Percentiles rank a stretch among this genome's conserved stretches.
phyloP scores from a whole-genome alignment of 2,888 invertebrate genomes.

The Ischnus inquisitorius region DNA sequence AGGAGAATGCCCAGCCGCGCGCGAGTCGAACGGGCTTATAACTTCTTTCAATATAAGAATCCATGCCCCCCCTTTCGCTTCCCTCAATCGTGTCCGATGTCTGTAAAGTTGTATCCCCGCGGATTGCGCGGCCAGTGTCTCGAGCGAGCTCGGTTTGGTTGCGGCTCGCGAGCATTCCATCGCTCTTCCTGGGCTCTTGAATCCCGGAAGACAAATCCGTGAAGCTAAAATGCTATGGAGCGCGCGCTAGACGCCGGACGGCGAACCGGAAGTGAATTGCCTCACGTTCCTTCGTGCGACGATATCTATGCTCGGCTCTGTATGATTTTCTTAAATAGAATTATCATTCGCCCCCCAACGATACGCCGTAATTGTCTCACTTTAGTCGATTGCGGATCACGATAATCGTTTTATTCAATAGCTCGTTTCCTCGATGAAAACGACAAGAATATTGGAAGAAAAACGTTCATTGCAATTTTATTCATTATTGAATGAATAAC shows the following conservation, averaged over 20 bases:
- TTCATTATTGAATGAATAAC: too few relatives aligned
- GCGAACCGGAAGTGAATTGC: slow-evolving; percentile 56
- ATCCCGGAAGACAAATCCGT: slow-evolving; percentile 59
- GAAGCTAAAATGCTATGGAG: slow-evolving; percentile 21
- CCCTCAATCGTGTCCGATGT: neutral
- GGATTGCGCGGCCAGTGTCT: neutral
- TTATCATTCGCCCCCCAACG: neutral
- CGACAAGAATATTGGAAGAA: too few relatives aligned
- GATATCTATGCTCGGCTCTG: slow-evolving; percentile 10
- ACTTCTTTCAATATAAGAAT: slow-evolving; percentile 57
- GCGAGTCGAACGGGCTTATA: slow-evolving; percentile 24
- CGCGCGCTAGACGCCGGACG: slow-evolving; percentile 47
- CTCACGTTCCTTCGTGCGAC: slow-evolving; percentile 27
- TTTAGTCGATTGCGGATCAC: too few relatives aligned
- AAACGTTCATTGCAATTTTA: too few relatives aligned
- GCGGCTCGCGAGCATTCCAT: slow-evolving; percentile 40
- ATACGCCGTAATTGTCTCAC: too few relatives aligned
- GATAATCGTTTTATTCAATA: too few relatives aligned
- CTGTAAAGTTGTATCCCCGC: neutral
- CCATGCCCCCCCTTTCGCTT: neutral
- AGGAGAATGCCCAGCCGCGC: slow-evolving; percentile 51
- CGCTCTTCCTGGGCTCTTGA: slow-evolving; percentile 46
- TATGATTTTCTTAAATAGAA: neutral
- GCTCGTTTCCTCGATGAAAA: too few relatives aligned
- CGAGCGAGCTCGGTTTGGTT: neutral